Percentiles rank a stretch among this genome's conserved stretches.
phyloP scores from a whole-genome alignment of 2,888 invertebrate genomes.

The Fragum fragum region DNA sequence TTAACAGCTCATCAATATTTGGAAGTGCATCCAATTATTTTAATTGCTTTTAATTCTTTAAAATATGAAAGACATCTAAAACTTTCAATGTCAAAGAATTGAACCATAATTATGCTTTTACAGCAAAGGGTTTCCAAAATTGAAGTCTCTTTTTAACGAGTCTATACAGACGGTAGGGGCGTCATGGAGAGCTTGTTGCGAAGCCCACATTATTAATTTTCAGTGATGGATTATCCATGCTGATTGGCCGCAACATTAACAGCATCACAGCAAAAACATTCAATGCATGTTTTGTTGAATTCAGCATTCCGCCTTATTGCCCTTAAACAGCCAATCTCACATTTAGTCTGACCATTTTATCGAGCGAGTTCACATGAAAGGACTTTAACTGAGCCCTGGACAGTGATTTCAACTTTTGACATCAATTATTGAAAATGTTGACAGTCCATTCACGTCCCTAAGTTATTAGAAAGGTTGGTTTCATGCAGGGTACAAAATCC shows the following conservation, averaged over 20 bases:
- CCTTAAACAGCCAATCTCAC: conserved; percentile 32
- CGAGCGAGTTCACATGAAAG: conserved; percentile 43
- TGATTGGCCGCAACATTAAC: conserved; percentile 56
- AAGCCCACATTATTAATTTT: conserved; percentile 51
- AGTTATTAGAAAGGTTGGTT: neutral
- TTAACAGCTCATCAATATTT: too few relatives aligned
- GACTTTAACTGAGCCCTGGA: conserved; percentile 29
- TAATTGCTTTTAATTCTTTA: too few relatives aligned
- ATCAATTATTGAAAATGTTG: conserved; percentile 47
- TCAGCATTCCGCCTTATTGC: conserved; percentile 40
- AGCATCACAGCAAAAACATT: conserved; percentile 19
- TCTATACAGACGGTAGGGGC: conserved; percentile 35
- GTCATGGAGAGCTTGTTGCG: conserved; percentile 37
- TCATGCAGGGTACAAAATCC: conserved; percentile 18
- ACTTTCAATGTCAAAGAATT: too few relatives aligned
- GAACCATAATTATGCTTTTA: too few relatives aligned
- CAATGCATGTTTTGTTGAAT: conserved; percentile 50
- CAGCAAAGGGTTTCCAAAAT: conserved; percentile 5
- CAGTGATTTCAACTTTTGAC: conserved; percentile 52
- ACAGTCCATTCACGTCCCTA: neutral
- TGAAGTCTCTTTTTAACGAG: conserved; percentile 43
- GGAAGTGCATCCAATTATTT: too few relatives aligned
- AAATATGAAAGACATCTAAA: too few relatives aligned
- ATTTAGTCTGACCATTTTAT: conserved; percentile 47
- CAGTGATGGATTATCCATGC: conserved; percentile 59